Evolutionary conservation across 2,888 invertebrate genomes (phyloP).

Genomic region (Eutolmus rufibarbis): DNA sequence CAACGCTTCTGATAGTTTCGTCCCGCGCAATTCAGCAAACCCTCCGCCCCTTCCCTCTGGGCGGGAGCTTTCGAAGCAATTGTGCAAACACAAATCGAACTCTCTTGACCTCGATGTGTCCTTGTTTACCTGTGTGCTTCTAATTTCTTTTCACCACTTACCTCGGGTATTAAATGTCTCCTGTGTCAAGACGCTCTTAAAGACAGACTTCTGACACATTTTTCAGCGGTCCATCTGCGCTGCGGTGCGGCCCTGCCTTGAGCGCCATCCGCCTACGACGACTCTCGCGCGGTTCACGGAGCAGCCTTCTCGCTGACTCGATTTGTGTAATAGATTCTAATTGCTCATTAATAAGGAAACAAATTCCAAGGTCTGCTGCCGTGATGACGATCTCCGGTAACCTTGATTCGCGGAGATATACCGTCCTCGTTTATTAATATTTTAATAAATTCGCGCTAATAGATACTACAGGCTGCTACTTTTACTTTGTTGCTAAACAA

Average conservation of each 20-base stretch:
- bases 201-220: background rate
- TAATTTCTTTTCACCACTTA: background rate
- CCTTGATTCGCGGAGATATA: background rate
- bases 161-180: background rate
- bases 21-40: background rate
- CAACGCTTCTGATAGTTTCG: background rate
- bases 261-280: background rate
- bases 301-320: background rate
- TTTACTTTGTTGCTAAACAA: background rate
- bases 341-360: background rate
- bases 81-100: constrained; percentile 31
- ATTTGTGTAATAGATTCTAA: background rate
- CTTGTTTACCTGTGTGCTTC: constrained; percentile 32
- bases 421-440: background rate
- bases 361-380: background rate
- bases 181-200: background rate
- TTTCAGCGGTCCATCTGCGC: background rate
- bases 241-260: background rate
- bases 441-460: background rate
- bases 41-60: background rate
- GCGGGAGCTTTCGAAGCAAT: background rate
- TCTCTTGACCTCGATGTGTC: constrained; percentile 40
- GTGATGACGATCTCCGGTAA: background rate
- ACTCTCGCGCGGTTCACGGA: background rate
- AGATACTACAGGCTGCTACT: background rate